These are phyloP conservation scores for Semaprochilodus insignis DNA, from an alignment of 2,797 vertebrate species.

Conservation along the genomic window DNA sequence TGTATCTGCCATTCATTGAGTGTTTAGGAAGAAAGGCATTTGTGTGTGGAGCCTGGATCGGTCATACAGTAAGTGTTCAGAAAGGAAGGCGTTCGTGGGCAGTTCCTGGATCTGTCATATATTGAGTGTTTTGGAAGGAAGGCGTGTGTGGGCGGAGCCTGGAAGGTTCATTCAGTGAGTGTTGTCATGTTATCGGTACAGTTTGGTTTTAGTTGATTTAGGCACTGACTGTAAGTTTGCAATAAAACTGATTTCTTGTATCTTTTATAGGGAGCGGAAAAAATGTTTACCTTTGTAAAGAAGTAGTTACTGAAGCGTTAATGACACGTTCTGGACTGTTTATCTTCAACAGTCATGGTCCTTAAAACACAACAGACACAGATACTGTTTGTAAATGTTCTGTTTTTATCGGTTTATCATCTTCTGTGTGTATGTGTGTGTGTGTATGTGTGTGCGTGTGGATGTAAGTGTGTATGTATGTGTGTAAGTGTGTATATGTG, in stretches of 20 bases:
- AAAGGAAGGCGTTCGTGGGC: neutral
- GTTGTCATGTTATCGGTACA: constrained; percentile 9
- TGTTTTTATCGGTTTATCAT: constrained; percentile 41
- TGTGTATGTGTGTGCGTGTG: constrained; percentile 22
- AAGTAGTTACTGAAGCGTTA: constrained; percentile 5
- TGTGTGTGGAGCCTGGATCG: neutral
- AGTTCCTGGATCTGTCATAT: neutral
- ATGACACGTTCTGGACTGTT: constrained; percentile 3
- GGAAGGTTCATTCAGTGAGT: neutral
- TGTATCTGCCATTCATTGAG: too few species aligned
- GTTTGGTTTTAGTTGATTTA: constrained; percentile 38
- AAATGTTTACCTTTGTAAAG: constrained; percentile 43
- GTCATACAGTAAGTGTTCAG: neutral
- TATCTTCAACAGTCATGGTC: constrained; percentile 25
- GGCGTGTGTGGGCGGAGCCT: neutral
- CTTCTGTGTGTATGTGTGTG: constrained; percentile 59
- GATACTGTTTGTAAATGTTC: constrained; percentile 52
- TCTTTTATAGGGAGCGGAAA: constrained; percentile 37
- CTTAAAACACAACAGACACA: constrained; percentile 34
- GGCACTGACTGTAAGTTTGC: constrained; percentile 36
- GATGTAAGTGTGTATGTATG: constrained; percentile 29
- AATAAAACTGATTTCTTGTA: constrained; percentile 25
- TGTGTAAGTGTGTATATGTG: constrained; percentile 38
- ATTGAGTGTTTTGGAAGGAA: neutral
- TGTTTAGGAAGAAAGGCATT: neutral